Base-by-base conservation (phyloP, 2,888 invertebrate species). In the Meganola albula region DNA sequence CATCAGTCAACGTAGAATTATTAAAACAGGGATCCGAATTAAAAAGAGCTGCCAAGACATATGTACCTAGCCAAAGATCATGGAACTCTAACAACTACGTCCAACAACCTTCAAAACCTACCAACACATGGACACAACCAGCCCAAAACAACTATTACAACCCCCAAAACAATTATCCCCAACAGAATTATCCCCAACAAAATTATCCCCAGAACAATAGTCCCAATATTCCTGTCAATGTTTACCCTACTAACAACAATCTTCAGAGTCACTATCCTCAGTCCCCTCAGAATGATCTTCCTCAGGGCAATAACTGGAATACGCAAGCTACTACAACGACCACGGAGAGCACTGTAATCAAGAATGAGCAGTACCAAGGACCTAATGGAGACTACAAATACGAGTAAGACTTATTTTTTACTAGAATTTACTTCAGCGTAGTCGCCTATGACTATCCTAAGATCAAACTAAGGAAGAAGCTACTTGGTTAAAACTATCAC, bases 301-400 rank as follows among this genome's bases (percentile, higher is more conserved):
- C 40, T 30, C 27, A 52, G 2, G 64, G 57, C 52, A 48, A 20
- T 16, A 43, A 51, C 1, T 60, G 60, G 1, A 30, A 52, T 21
- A 35, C 56, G 28, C 44, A 49, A 13, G 21, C 47, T 12, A 27
- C 62, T 1, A 40, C 60, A 0, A 69, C 69, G 1, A 78, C 83
- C 1, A 67, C 78, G 1, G 66, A 70, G 0, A 58, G 71, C 4
- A 40, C 84, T 1, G 72, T 88, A 22, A 74, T 88, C 56, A 85
- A 82, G 58, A 84, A 87, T 46, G 82, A 79, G 34, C 79, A 79
- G 35, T 63, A 48, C 21, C 63, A 59, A 25, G 84, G 85, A 27
- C 77, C 79, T 8, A 76, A 88, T 40, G 88, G 88, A 37, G 72
- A 76, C 53, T 88, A 87, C 59, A 84, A 74, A 68, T 88, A 84